Base-by-base conservation (phyloP, 2,113 vertebrate genomes). In the Podarcis muralis region DNA sequence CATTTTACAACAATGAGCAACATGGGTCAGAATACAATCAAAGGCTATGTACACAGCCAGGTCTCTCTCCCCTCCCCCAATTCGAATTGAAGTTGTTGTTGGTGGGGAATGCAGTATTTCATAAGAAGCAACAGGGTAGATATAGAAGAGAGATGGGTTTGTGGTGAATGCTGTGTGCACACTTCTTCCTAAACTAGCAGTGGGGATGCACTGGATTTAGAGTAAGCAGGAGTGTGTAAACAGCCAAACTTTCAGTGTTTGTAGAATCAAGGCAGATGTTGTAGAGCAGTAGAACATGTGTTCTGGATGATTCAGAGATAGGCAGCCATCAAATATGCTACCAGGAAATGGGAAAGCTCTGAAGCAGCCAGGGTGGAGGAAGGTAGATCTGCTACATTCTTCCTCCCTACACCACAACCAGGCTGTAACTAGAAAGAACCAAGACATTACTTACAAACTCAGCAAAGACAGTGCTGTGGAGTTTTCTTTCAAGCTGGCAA, bases 381-480 rank as follows among this genome's bases (percentile, higher is more conserved):
- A 65, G 37, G 53, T 32, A 62, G 30, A 65, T 72, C 12, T 62
- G 23, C 32, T 35, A 20, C 40, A 9, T 4, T 5, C 5, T 48
- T 25, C 27, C 30, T 4, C 66, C 16, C 48, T 48, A 12, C 23
- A 69, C 72, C 27, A 43, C 79, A 82, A 23, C 35, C 9, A 15
- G 37, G 37, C 27, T 22, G n/a, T 48, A 68, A 77, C 2, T 77
- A 40, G 81, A 11, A 71, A 40, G 82, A 11, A 71, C 12, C 25
- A 66, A 79, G 23, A 81, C 22, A 35, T 43, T 23, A 98, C 99
- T 98, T 94, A 99, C 99, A 95, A 98, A 98, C 35, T 96, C 93
- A 0, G 98, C 98, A 89, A 98, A 97, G 62, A 97, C 95, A 87
- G 95, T 93, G 16, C 95, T 85, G 9, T 97, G 95, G 8, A 99